These are phyloP conservation scores for Drosophila micromelanica DNA, from an alignment of 1,140 invertebrate genomes.

Conservation along the genomic window DNA sequence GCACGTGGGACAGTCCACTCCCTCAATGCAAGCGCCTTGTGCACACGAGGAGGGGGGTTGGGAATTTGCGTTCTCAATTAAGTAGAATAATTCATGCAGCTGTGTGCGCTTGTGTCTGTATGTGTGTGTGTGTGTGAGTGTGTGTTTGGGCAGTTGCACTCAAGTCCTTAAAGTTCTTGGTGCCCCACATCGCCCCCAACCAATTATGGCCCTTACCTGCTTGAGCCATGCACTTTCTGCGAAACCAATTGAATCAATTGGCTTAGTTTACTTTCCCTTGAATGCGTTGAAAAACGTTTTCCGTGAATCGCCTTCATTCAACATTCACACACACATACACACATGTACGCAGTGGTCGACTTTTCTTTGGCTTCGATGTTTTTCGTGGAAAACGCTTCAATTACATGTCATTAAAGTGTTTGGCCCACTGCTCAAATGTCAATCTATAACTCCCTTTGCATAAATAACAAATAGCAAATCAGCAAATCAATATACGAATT, in stretches of 20 bases:
- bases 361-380: conserved; percentile 31
- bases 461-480: neutral
- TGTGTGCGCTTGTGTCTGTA: neutral
- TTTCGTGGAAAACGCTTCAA: conserved; percentile 33
- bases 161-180: conserved; percentile 41
- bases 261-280: conserved; percentile 47
- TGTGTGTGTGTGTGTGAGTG: neutral
- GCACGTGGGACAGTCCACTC: conserved; percentile 32
- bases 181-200: neutral
- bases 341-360: neutral
- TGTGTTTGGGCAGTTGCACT: conserved; percentile 1
- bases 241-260: conserved; percentile 62
- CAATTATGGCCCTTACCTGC: conserved; percentile 16
- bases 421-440: conserved; percentile 27
- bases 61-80: conserved; percentile 28
- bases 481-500: neutral
- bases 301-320: conserved; percentile 47
- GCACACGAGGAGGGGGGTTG: neutral
- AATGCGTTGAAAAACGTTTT: conserved; percentile 54
- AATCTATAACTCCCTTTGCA: conserved; percentile 31
- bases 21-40: neutral
- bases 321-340: conserved; percentile 9
- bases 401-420: conserved; percentile 33
- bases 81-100: conserved; percentile 37
- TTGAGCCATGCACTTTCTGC: conserved; percentile 24